Evolutionary conservation across 2,888 invertebrate genomes (phyloP), one percentile per base, ranked within the genome.

Genomic region (Drosophila paranaensis): DNA sequence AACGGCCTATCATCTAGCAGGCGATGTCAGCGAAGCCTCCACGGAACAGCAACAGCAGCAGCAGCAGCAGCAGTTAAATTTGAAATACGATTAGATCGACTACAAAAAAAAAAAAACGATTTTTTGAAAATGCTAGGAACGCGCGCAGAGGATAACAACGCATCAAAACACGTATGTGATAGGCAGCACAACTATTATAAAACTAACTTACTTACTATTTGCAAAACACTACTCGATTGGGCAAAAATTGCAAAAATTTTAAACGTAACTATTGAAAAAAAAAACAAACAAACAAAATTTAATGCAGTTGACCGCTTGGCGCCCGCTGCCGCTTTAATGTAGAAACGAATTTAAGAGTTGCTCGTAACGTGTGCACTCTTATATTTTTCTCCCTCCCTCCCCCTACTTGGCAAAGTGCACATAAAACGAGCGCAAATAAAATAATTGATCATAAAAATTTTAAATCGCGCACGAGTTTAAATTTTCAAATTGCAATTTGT

Each of bases 281-380:
- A 30, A 27, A 46, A 14, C 4, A n/a, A 46, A 2, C 20, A 50
- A 16, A 71, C 58, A 60, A 70, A 70, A 67, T 72, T 60, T 35
- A 55, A 48, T 73, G 75, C 73, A 63, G 68, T 73, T 61, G 77
- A 67, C 16, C 73, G 77, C 74, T 60, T 45, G 61, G 74, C 78
- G 78, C 53, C 35, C 63, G 74, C 73, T 76, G 73, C 63, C 72
- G 81, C 83, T 82, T 81, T 80, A 81, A 63, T 65, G 83, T 81
- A 82, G 81, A 71, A 77, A 77, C 81, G 81, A 81, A 82, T 81
- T 81, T 81, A 80, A 80, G 66, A 79, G 79, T 77, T 75, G 74
- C 79, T 71, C 66, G 16, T 63, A 74, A 8, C 13, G 50, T 35
- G 63, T 67, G 66, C 55, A 68, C 67, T 70, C 82, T 70, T 66